phyloP scores from a whole-genome alignment of 2,113 vertebrate species.

The Leiothrix lutea region DNA sequence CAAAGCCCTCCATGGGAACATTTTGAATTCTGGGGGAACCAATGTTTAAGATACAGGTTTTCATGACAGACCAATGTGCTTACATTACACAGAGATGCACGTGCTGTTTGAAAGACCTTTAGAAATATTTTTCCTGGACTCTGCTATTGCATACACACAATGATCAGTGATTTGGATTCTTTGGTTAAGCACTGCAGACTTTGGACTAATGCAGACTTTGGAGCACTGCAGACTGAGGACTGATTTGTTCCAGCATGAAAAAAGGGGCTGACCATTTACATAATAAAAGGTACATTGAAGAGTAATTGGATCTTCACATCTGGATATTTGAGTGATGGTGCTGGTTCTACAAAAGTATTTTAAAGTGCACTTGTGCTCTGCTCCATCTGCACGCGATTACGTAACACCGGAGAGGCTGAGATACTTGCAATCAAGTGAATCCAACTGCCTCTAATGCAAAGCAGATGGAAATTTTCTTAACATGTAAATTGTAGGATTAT shows the following conservation, averaged over 20 bases:
- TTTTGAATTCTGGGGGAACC: neutral
- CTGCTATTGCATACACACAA: neutral
- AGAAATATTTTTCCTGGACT: neutral
- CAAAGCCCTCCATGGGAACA: neutral
- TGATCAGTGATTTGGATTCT: neutral
- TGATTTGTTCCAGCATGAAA: conserved; percentile 5
- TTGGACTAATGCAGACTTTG: neutral
- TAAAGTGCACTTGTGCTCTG: neutral
- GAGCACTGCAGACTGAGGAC: neutral
- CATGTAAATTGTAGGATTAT: conserved; percentile 37
- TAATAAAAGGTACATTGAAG: conserved; percentile 44
- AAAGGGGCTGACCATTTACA: conserved; percentile 1
- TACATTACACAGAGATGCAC: neutral
- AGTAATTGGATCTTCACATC: conserved; percentile 37
- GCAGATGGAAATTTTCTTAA: conserved; percentile 65
- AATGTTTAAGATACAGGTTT: neutral
- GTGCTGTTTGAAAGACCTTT: neutral
- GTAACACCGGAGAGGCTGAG: conserved; percentile 21
- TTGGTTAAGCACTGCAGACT: neutral
- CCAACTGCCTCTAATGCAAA: conserved; percentile 63
- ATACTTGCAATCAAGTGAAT: conserved; percentile 62
- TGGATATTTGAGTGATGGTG: conserved; percentile 31
- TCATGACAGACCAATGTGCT: neutral
- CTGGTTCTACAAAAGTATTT: neutral
- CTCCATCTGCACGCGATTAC: conserved; percentile 69